Evolutionary conservation across 2,888 invertebrate species (phyloP).

Genomic region (Onchidella celtica): DNA sequence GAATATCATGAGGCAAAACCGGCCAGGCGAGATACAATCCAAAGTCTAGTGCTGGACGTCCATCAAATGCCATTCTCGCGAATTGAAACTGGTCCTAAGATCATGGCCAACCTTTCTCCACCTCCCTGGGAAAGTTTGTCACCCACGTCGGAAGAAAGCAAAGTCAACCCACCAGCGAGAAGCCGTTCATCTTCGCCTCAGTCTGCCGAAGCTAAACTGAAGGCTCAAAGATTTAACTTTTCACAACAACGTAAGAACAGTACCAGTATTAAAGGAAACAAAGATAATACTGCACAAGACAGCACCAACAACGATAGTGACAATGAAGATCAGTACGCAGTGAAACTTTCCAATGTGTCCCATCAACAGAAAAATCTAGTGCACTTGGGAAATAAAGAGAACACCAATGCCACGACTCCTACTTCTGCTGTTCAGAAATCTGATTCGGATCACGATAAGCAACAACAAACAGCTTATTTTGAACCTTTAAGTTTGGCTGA

Average conservation of each 20-base stretch:
- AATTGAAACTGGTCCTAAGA: not conserved
- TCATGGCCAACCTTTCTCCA: not conserved
- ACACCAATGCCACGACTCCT: not conserved
- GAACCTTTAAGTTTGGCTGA: not conserved
- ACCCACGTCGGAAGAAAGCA: not conserved
- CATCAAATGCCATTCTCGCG: constrained; percentile 15
- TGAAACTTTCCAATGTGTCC: not conserved
- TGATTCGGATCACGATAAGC: not conserved
- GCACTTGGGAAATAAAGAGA: not conserved
- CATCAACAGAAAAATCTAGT: not conserved
- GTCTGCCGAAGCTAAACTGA: not conserved
- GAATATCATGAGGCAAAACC: not conserved
- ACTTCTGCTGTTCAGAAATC: not conserved
- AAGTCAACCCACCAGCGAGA: not conserved
- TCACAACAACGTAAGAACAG: not conserved
- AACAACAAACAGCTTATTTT: not conserved
- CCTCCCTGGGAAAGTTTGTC: not conserved
- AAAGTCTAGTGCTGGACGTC: constrained; percentile 21
- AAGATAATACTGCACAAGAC: not conserved
- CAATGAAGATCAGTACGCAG: not conserved
- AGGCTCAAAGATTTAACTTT: not conserved
- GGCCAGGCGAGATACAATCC: not conserved
- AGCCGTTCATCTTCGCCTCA: not conserved
- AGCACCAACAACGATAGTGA: not conserved
- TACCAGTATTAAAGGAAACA: not conserved